Evolutionary conservation across 2,113 vertebrate species (phyloP).

Genomic region (Mus musculus): GRCm39 chr16:24534501-24535000

Average conservation of each 20-base stretch:
- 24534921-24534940: background rate
- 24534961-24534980: background rate
- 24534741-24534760: background rate
- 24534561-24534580: background rate
- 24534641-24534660: background rate
- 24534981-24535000: background rate
- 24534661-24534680: slow-evolving; percentile 49
- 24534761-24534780: background rate
- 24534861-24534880: background rate
- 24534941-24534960: background rate
- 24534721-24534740: background rate
- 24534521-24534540: slow-evolving; percentile 49
- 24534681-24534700: slow-evolving; percentile 35
- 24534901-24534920: background rate
- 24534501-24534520: background rate
- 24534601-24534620: slow-evolving; percentile 40
- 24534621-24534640: slow-evolving; percentile 51
- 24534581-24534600: slow-evolving; percentile 42
- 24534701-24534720: background rate
- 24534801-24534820: background rate
- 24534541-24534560: background rate
- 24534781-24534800: background rate
- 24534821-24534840: background rate
- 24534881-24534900: background rate
- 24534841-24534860: background rate